Conservation (phyloP, 2,888 invertebrate genomes). For the Hydriomena furcata region DNA sequence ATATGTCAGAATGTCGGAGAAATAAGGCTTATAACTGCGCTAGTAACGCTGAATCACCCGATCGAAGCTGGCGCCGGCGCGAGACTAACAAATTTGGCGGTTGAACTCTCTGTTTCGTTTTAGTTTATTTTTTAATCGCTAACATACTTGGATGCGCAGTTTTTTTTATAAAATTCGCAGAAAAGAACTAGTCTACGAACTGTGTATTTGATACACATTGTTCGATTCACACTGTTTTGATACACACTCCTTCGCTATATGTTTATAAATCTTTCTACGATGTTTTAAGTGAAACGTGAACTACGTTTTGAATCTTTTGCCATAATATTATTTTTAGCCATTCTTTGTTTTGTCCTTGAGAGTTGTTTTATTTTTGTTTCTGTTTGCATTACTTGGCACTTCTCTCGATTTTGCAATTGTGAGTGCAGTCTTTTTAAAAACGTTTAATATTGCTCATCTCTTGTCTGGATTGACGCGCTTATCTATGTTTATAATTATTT, state of each 20-base stretch:
- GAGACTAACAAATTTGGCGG: slow-evolving; percentile 65
- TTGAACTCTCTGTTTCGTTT: slow-evolving; percentile 34
- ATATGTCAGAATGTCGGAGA: slow-evolving; percentile 63
- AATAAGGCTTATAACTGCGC: slow-evolving; percentile 52
- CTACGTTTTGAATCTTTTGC: not conserved
- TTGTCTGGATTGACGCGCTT: not conserved
- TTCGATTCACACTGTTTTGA: too few species aligned
- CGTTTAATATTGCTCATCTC: too few species aligned
- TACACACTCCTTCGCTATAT: too few species aligned
- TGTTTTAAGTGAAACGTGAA: not conserved
- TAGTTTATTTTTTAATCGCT: slow-evolving; percentile 4
- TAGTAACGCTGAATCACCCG: slow-evolving; percentile 63
- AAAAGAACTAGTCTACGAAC: slow-evolving; percentile 8
- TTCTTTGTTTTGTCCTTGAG: too few species aligned
- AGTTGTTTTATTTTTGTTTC: too few species aligned
- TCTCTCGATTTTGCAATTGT: not conserved
- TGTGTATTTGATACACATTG: too few species aligned
- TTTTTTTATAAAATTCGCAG: slow-evolving; percentile 22
- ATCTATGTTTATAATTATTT: too few species aligned
- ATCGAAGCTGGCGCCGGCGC: slow-evolving; percentile 72
- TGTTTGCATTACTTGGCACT: slow-evolving; percentile 1
- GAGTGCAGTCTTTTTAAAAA: too few species aligned
- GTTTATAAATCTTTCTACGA: not conserved
- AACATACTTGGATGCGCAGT: slow-evolving; percentile 15
- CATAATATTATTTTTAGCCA: not conserved